phyloP scores from a whole-genome alignment of 1,140 invertebrate genomes.

The Ips typographus region DNA sequence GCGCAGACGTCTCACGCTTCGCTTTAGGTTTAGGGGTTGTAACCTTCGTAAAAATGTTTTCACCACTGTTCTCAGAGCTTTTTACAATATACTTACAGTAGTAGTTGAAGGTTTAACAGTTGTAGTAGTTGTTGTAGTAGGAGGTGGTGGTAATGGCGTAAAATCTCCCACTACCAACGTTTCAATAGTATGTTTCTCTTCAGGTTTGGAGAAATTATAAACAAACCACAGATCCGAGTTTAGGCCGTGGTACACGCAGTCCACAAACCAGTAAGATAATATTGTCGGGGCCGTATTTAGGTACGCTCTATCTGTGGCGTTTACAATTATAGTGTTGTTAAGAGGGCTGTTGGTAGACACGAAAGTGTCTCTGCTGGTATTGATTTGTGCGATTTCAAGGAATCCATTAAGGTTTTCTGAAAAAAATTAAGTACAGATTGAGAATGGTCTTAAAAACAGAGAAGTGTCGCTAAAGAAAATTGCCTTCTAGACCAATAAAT shows the following conservation, averaged over 20 bases:
- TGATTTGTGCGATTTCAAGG: conserved; percentile 62
- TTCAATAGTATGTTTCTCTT: conserved; percentile 65
- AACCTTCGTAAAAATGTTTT: too few species aligned
- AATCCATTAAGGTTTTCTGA: conserved; percentile 66
- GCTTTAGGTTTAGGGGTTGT: background rate
- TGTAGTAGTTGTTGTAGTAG: conserved; percentile 60
- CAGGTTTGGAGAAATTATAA: conserved; percentile 64
- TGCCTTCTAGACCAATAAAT: background rate
- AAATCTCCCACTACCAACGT: conserved; percentile 69
- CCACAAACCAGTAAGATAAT: conserved; percentile 74
- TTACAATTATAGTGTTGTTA: conserved; percentile 60
- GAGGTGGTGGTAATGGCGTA: conserved; percentile 62
- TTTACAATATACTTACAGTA: conserved; percentile 12
- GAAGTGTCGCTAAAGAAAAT: conserved; percentile 3
- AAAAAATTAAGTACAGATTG: conserved; percentile 39
- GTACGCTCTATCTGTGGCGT: conserved; percentile 61
- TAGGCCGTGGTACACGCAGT: conserved; percentile 70
- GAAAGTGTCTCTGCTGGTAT: conserved; percentile 60
- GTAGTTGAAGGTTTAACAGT: conserved; percentile 29
- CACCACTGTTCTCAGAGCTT: too few species aligned
- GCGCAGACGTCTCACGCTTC: conserved; percentile 6
- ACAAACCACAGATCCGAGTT: conserved; percentile 61
- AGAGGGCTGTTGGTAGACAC: conserved; percentile 62
- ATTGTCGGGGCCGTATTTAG: conserved; percentile 64
- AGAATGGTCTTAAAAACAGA: conserved; percentile 6